Percentiles rank a stretch among this genome's conserved stretches.
These are phyloP conservation scores for Potamarius usumacintae DNA, from an alignment of 2,113 vertebrate species.

Conservation along the genomic window DNA sequence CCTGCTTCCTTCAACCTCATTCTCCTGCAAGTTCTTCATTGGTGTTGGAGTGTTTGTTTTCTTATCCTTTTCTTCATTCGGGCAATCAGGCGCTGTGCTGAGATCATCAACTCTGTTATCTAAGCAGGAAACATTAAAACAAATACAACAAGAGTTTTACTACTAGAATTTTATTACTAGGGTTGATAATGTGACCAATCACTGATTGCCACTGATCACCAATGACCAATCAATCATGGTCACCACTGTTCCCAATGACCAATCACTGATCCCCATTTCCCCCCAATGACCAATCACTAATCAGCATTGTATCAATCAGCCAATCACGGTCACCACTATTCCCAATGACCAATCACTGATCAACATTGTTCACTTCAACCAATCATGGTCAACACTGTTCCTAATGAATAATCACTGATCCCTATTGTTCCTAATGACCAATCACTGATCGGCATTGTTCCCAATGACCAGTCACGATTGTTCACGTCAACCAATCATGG, in stretches of 20 bases:
- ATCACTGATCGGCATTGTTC: too few relatives aligned
- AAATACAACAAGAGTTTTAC: background rate
- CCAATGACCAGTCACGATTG: too few relatives aligned
- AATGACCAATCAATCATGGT: background rate
- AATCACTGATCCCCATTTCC: background rate
- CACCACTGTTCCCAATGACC: background rate
- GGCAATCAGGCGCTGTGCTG: background rate
- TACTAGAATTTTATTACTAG: background rate
- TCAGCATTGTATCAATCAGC: too few relatives aligned
- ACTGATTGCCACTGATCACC: too few relatives aligned
- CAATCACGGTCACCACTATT: too few relatives aligned
- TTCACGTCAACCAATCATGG: too few relatives aligned
- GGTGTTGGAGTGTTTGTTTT: background rate
- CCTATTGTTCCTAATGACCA: too few relatives aligned
- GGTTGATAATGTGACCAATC: too few relatives aligned
- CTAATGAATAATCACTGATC: too few relatives aligned
- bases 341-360: background rate
- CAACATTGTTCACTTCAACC: too few relatives aligned
- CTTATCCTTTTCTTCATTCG: background rate
- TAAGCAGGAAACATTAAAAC: background rate
- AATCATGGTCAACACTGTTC: too few relatives aligned
- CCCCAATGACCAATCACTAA: background rate
- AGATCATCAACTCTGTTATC: background rate
- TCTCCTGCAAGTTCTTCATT: background rate
- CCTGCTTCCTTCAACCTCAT: background rate